Conservation (phyloP, 1,140 invertebrate genomes). For the Sesamia nonagrioides region DNA sequence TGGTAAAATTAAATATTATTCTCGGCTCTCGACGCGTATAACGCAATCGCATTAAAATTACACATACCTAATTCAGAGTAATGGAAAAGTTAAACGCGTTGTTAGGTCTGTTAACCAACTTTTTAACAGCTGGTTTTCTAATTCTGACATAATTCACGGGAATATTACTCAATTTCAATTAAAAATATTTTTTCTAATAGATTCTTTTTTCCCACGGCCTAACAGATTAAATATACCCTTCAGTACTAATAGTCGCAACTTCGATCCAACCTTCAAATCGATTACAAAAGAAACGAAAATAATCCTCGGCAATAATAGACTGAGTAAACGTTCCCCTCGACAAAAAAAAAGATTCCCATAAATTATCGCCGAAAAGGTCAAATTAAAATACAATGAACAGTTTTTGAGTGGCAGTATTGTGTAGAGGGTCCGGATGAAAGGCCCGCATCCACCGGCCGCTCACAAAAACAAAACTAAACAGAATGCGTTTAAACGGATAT, state of each 20-base stretch:
- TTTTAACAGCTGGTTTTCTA: constrained; percentile 12
- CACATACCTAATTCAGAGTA: constrained; percentile 17
- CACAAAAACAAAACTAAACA: constrained; percentile 87
- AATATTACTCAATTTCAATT: constrained; percentile 25
- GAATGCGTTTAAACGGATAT: constrained; percentile 87
- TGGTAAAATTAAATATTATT: constrained; percentile 23
- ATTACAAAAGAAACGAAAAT: constrained; percentile 80
- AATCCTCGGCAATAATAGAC: constrained; percentile 82
- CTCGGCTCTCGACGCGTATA: neutral
- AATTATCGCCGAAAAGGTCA: constrained; percentile 87
- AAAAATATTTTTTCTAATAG: constrained; percentile 3
- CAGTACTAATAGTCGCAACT: constrained; percentile 57
- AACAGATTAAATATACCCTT: constrained; percentile 46
- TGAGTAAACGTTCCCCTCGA: constrained; percentile 81
- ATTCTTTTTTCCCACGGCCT: constrained; percentile 47
- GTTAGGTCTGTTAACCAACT: constrained; percentile 5
- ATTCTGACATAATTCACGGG: neutral
- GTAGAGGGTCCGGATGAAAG: constrained; percentile 83
- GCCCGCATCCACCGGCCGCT: constrained; percentile 79
- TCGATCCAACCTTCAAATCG: constrained; percentile 70
- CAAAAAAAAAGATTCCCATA: constrained; percentile 84
- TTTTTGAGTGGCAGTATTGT: constrained; percentile 87
- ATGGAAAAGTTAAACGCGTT: constrained; percentile 29
- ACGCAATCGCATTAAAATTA: constrained; percentile 33
- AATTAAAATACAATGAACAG: constrained; percentile 87